Percentiles rank a stretch among this genome's conserved stretches.
Evolutionary conservation across 2,113 vertebrate species (phyloP).

Genomic region (Synodontis membranacea): DNA sequence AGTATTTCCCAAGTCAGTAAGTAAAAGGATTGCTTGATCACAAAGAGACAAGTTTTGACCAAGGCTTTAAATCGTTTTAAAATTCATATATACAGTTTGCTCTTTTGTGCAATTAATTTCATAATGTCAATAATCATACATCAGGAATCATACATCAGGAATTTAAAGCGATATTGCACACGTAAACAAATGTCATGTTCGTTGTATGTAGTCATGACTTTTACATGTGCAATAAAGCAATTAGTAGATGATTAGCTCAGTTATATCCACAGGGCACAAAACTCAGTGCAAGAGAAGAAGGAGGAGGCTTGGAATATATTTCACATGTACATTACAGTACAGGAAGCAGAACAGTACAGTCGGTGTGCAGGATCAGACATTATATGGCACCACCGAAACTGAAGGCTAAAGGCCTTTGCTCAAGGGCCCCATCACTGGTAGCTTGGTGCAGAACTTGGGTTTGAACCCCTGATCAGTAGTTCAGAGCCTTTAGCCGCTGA

Average conservation of each 20-base stretch:
- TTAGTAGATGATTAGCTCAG: conserved; percentile 39
- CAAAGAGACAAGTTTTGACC: neutral
- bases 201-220: neutral
- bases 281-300: neutral
- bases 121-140: neutral
- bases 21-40: no score
- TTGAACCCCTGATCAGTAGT: no score
- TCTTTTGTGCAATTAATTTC: neutral
- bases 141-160: no score
- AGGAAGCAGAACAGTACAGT: no score
- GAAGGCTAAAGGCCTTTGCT: no score
- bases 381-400: no score
- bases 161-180: neutral
- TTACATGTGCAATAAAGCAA: neutral
- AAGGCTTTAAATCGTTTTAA: neutral
- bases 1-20: neutral
- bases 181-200: conserved; percentile 27
- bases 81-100: neutral
- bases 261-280: conserved; percentile 21
- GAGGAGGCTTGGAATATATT: no score
- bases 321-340: no score
- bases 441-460: no score
- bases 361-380: no score
- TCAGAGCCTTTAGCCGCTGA: no score
- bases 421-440: no score